Evolutionary conservation across 2,113 vertebrate genomes (phyloP), one percentile per base, ranked within the genome.

Genomic region (Zapus hudsonius): DNA sequence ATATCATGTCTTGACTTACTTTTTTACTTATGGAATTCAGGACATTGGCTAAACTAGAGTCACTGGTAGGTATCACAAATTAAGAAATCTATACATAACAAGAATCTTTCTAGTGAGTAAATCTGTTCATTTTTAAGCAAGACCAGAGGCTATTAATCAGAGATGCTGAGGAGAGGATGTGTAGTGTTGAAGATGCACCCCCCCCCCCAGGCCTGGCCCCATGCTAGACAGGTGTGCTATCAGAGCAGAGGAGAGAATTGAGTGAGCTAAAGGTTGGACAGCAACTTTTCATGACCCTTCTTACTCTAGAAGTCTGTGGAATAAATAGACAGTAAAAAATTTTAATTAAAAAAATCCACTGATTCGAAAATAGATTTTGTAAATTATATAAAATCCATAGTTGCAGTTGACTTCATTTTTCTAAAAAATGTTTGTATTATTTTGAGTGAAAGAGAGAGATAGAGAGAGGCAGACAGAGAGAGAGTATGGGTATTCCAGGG

Each of bases 51-150:
- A 81, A 67, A 8, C 40, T 82, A 88, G 63, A 90, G 52, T 13
- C 17, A n/a, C 57, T 70, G 40, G 17, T 47, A 83, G 42, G 10
- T 66, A 73, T 64, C 89, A 89, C 31, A 87, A 33, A 82, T 89
- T 76, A 69, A 88, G 67, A 76, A 82, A 81, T 80, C 38, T 87
- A 7, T 84, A 57, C 25, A 70, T 67, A 89, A 78, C 29, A 84
- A 75, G 42, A 84, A 33, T 75, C 59, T 92, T 89, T 64, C 40
- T 91, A 80, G 40, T 79, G 6, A 89, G 40, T 83, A 47, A 22
- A 89, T 6, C 29, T 94, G 47, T 69, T 9, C 29, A n/a, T 83
- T 40, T 80, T 69, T 81, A 69, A 89, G 38, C 47, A 92, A 88
- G 20, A 69, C 19, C 19, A 40, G 55, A 94, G 47, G 19, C n/a